These are phyloP conservation scores for Lasioglossum oenotherae DNA, from an alignment of 2,888 invertebrate genomes.

Conservation along the genomic window DNA sequence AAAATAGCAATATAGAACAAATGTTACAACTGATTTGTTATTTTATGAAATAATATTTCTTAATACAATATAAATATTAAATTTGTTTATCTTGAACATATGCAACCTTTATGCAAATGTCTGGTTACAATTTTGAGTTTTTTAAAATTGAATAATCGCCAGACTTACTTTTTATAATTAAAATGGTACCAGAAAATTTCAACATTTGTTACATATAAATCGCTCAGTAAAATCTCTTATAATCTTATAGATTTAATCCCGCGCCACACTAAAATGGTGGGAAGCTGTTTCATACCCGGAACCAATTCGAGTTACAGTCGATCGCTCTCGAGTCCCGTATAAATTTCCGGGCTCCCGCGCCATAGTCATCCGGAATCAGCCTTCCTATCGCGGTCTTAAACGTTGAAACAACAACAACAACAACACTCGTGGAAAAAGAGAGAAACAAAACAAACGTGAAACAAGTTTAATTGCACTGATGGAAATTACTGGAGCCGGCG, in stretches of 20 bases:
- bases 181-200: neutral
- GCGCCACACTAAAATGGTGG: neutral
- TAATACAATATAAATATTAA: neutral
- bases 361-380: neutral
- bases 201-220: neutral
- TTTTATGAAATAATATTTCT: neutral
- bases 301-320: conserved; percentile 5
- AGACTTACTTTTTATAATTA: neutral
- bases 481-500: conserved; percentile 1
- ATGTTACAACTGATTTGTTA: neutral
- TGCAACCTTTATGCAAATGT: neutral
- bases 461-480: conserved; percentile 13
- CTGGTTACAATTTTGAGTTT: neutral
- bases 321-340: conserved; percentile 1
- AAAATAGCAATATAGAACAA: neutral
- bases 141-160: neutral
- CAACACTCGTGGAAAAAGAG: neutral
- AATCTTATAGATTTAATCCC: neutral
- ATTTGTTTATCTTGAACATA: neutral
- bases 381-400: conserved; percentile 4
- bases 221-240: neutral
- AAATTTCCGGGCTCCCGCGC: neutral
- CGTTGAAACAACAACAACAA: neutral
- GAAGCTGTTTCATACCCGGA: neutral
- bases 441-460: neutral